Base-by-base conservation (phyloP, 2,797 vertebrate genomes). In the Odontamblyopus lacepedii region DNA sequence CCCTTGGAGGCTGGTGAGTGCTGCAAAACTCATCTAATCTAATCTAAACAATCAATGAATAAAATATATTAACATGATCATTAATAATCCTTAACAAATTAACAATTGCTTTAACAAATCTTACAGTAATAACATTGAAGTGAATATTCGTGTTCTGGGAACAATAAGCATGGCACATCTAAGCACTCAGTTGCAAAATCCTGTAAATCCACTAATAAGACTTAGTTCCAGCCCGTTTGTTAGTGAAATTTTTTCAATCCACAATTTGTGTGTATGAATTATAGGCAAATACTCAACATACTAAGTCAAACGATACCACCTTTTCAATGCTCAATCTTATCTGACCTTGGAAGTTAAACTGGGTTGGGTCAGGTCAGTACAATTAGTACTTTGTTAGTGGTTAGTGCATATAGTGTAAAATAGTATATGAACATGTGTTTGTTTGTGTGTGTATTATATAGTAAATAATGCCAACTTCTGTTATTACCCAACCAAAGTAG, bases 1-100 rank as follows among this genome's bases (percentile, higher is more conserved):
- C 72, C 63, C 74, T 16, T 92, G 91, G 91, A 91, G 87, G 77
- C 82, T 90, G 88, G 88, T 90, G 85, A 92, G 89, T 88, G 70
- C 4, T 16, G 13, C 26, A 6, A n/a, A 64, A 44, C n/a, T 38
- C 9, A 23, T 23, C 35, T 13, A 35, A 63, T 13, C 12, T 27
- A 16, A 44, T 63, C 19, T 0, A 63, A 63, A 15, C 62, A 41
- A 11, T 44, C 3, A 48, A 50, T 27, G 3, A 50, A 48, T 8
- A 38, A 63, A 63, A 38, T n/a, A 38, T 27, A 27, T 60, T 7
- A 19, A 12, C 41, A 51, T 29, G 41, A 66, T 18, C 15, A 30
- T 27, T 65, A 7, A 27, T 65, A 50, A 48, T 23, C 32, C 9
- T n/a, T 0, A 16, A 15, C n/a, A 18, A 30, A 30, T 60, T 15